Percentiles rank a stretch among this genome's conserved stretches.
Evolutionary conservation across 2,888 invertebrate species (phyloP).

Genomic region (Nudaria mundana): DNA sequence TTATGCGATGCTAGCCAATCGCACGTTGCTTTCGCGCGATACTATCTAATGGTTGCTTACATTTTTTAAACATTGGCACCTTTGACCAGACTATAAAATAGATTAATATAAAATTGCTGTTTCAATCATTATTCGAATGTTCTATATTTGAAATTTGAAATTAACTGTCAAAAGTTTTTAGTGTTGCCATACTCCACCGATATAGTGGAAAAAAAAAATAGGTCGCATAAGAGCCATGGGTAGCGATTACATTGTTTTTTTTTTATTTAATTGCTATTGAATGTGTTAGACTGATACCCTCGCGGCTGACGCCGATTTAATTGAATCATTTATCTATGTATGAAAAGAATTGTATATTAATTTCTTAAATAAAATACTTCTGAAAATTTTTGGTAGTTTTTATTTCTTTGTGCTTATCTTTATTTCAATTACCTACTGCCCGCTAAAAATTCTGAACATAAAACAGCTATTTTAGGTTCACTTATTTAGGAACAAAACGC

Average conservation of each 20-base stretch:
- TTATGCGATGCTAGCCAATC: conserved; percentile 27
- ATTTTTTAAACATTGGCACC: conserved; percentile 10
- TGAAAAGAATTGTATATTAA: conserved; percentile 78
- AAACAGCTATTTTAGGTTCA: no score
- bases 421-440: no score
- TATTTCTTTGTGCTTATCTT: no score
- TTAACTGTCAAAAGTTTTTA: conserved; percentile 18
- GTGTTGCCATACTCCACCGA: conserved; percentile 35
- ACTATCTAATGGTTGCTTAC: conserved; percentile 21
- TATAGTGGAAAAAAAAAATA: conserved; percentile 23
- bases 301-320: conserved; percentile 53
- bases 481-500: no score
- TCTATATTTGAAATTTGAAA: conserved; percentile 6
- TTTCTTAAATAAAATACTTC: conserved; percentile 79
- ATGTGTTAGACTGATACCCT: conserved; percentile 55
- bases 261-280: conserved; percentile 40
- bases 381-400: conserved; percentile 42
- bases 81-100: conserved; percentile 9
- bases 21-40: conserved; percentile 18
- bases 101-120: background rate
- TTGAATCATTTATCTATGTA: conserved; percentile 66
- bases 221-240: conserved; percentile 36
- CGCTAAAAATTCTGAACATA: no score
- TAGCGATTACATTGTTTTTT: conserved; percentile 22
- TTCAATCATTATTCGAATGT: background rate